phyloP scores from a whole-genome alignment of 2,888 invertebrate species.

The Autographa gamma region DNA sequence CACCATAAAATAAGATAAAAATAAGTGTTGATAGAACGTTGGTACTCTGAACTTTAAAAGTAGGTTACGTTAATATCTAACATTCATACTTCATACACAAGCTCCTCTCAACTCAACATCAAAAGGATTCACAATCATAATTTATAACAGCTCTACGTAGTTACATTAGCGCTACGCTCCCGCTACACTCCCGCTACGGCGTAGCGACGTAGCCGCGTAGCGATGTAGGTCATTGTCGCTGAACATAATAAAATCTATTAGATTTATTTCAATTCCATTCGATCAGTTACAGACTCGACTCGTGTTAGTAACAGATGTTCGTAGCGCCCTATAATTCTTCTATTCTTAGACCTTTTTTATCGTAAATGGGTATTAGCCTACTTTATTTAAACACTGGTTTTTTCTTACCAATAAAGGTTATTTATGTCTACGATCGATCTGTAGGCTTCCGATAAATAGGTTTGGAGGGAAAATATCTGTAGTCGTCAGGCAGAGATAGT shows the following conservation, averaged over 20 bases:
- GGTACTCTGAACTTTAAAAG: background rate
- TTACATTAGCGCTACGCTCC: background rate
- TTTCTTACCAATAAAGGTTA: conserved; percentile 5
- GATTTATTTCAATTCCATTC: conserved; percentile 1
- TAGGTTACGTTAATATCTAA: background rate
- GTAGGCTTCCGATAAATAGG: conserved; percentile 6
- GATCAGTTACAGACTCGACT: background rate
- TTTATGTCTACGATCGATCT: conserved; percentile 5
- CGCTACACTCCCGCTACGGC: background rate
- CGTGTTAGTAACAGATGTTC: background rate
- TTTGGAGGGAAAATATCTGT: background rate
- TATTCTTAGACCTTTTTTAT: conserved; percentile 1
- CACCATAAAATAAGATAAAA: too few species aligned
- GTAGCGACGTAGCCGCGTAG: background rate
- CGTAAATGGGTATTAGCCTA: conserved; percentile 6
- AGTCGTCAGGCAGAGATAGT: background rate
- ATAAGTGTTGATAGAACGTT: background rate
- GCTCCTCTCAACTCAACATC: background rate
- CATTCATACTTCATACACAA: background rate
- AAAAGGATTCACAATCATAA: conserved; percentile 1
- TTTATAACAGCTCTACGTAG: conserved; percentile 4
- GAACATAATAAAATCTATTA: conserved; percentile 4
- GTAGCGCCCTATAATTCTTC: conserved; percentile 5
- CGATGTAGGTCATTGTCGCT: conserved; percentile 4
- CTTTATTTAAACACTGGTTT: conserved; percentile 1